These are phyloP conservation scores for Drosophila kurseongensis DNA, from an alignment of 1,140 invertebrate species.

Conservation along the genomic window DNA sequence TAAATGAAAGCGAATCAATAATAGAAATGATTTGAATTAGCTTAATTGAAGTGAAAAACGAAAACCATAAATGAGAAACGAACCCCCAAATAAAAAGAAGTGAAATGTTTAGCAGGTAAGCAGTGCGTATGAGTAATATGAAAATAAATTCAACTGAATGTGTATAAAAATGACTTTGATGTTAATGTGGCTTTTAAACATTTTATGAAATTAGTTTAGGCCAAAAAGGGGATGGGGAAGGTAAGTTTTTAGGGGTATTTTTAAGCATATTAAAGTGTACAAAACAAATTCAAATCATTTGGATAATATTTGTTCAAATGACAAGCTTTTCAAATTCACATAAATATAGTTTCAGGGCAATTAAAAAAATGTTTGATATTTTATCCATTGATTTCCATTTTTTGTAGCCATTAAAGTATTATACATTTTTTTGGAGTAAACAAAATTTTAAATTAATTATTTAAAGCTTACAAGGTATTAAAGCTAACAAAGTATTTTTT, in stretches of 20 bases:
- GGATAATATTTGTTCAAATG: not conserved
- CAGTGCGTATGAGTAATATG: constrained; percentile 69
- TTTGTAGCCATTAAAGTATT: no score
- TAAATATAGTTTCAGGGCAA: not conserved
- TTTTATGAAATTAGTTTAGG: not conserved
- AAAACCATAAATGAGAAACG: constrained; percentile 20
- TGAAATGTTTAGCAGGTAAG: constrained; percentile 66
- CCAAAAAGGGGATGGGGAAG: not conserved
- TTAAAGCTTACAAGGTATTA: no score
- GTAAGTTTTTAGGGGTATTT: constrained; percentile 3
- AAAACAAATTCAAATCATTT: no score
- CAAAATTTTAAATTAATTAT: no score
- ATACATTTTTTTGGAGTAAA: no score
- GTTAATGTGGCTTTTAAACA: not conserved
- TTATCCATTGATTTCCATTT: no score
- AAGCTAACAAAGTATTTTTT: no score
- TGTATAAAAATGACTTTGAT: constrained; percentile 43
- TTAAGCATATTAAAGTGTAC: not conserved
- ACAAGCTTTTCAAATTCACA: not conserved
- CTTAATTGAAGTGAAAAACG: constrained; percentile 62
- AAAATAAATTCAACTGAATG: constrained; percentile 77
- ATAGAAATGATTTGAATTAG: constrained; percentile 70
- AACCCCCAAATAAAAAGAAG: constrained; percentile 38
- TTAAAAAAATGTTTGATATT: not conserved
- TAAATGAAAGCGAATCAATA: constrained; percentile 60